These are phyloP conservation scores for Caenorhabditis zanzibari DNA, from an alignment of 2,888 invertebrate species.

Conservation along the genomic window DNA sequence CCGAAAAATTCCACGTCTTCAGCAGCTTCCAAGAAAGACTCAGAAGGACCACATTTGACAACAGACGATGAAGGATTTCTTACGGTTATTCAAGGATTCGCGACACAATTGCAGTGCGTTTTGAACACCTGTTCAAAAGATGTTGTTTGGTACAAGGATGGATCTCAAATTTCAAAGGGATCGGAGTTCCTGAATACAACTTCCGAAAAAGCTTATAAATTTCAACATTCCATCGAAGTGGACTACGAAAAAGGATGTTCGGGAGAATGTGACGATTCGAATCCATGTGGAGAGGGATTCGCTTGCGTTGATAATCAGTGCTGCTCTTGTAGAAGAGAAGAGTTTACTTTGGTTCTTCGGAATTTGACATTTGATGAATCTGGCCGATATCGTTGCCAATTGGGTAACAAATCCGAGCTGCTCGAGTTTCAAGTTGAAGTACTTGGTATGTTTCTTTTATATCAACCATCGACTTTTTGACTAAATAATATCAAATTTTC, in stretches of 20 bases:
- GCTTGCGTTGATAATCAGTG: constrained; percentile 76
- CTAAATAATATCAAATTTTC: constrained; percentile 37
- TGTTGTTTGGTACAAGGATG: constrained; percentile 81
- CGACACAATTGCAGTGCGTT: constrained; percentile 80
- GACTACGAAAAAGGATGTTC: constrained; percentile 73
- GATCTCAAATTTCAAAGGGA: constrained; percentile 78
- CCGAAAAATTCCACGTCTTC: constrained; percentile 16
- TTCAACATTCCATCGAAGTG: constrained; percentile 75
- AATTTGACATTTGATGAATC: constrained; percentile 81
- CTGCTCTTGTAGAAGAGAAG: constrained; percentile 75
- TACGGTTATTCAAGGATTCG: constrained; percentile 81
- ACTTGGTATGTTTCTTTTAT: constrained; percentile 73
- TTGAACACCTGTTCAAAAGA: constrained; percentile 76
- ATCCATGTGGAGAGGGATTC: constrained; percentile 66
- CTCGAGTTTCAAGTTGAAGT: constrained; percentile 82
- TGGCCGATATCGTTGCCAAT: constrained; percentile 80
- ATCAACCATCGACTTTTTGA: background rate
- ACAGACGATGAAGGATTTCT: constrained; percentile 76
- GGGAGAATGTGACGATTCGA: constrained; percentile 70
- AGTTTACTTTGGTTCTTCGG: constrained; percentile 80
- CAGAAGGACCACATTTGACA: constrained; percentile 66
- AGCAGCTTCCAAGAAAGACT: constrained; percentile 6
- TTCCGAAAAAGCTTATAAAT: constrained; percentile 71
- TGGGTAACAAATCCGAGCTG: constrained; percentile 77
- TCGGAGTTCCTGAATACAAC: constrained; percentile 77